A percentile compares a stretch with the other conserved stretches of the same genome.
Evolutionary conservation across 2,797 vertebrate genomes (phyloP).

Genomic region (Anguilla pacifica): DNA sequence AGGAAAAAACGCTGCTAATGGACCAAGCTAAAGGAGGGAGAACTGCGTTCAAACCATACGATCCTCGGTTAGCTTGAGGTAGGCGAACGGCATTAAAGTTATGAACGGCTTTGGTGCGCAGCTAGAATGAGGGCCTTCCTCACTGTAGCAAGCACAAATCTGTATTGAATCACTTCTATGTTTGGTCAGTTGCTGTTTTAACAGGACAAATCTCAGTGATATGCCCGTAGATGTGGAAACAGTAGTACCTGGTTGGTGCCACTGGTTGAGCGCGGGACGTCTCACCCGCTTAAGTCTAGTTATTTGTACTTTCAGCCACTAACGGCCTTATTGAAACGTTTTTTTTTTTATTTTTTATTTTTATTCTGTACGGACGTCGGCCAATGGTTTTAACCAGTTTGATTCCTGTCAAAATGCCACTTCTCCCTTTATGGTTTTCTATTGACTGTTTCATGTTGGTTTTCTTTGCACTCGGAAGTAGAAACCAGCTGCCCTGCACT

Average conservation of each 20-base stretch:
- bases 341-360: not conserved
- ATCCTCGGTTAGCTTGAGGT: slow-evolving; percentile 5
- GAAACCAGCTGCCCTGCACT: not conserved
- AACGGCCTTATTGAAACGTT: not conserved
- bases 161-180: not conserved
- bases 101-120: not conserved
- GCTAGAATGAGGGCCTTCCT: not conserved
- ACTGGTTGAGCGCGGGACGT: not conserved
- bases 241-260: not conserved
- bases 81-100: slow-evolving; percentile 28
- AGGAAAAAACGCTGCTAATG: slow-evolving; percentile 45
- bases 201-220: not conserved
- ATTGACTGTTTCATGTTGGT: not conserved
- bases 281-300: not conserved
- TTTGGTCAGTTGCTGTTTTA: not conserved
- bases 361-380: not conserved
- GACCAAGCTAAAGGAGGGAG: slow-evolving; percentile 14
- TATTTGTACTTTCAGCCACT: slow-evolving; percentile 10
- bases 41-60: slow-evolving; percentile 4
- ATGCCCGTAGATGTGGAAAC: not conserved
- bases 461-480: not conserved
- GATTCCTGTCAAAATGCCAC: not conserved
- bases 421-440: not conserved
- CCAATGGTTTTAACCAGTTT: not conserved
- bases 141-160: slow-evolving; percentile 11